Conservation (phyloP, 2,113 vertebrate species). For the Bujurquina vittata region DNA sequence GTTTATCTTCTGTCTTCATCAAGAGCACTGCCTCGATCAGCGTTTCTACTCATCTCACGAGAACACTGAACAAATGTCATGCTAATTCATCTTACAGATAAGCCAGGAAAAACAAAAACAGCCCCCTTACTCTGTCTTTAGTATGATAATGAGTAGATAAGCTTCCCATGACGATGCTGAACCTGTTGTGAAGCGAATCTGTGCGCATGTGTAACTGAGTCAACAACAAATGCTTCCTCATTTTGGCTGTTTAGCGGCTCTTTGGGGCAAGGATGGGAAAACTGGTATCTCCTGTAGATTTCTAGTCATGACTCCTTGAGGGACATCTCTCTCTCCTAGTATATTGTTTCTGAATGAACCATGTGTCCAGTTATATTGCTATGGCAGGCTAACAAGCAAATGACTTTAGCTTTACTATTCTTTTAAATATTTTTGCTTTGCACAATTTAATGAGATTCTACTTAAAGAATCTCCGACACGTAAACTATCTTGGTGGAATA, state of each 20-base stretch:
- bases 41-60: background rate
- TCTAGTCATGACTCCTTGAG: background rate
- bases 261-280: too few relatives aligned
- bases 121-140: background rate
- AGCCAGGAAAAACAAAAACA: background rate
- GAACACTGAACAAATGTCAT: background rate
- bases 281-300: background rate
- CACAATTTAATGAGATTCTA: background rate
- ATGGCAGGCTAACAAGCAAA: background rate
- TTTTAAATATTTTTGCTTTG: background rate
- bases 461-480: background rate
- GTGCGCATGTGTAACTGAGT: too few relatives aligned
- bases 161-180: too few relatives aligned
- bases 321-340: background rate
- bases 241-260: too few relatives aligned
- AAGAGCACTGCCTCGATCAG: background rate
- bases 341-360: background rate
- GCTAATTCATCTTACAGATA: background rate
- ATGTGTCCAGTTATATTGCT: background rate
- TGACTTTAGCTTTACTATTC: background rate
- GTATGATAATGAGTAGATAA: background rate
- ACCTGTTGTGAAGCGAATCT: too few relatives aligned
- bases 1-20: background rate
- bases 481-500: too few relatives aligned
- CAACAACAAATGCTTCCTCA: too few relatives aligned